These are phyloP conservation scores for Malurus alboscapulatus DNA, from an alignment of 2,113 vertebrate species.

Conservation along the genomic window DNA sequence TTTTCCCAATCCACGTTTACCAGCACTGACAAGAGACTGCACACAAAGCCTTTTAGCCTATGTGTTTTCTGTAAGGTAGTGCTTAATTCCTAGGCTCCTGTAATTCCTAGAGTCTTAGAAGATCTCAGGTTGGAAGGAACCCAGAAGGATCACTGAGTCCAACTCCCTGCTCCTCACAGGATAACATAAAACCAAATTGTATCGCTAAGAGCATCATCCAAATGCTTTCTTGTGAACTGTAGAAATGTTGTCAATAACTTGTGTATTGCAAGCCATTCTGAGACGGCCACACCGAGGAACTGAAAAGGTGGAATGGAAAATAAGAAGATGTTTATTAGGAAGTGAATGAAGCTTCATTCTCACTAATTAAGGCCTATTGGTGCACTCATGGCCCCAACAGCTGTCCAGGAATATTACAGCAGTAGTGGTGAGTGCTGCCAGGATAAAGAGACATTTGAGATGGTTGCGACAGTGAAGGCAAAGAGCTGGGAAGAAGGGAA, in stretches of 20 bases:
- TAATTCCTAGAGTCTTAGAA: background rate
- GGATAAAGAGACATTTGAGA: background rate
- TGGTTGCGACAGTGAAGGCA: background rate
- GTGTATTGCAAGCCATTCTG: background rate
- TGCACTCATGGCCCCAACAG: background rate
- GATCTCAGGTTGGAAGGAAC: background rate
- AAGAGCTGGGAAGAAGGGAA: background rate
- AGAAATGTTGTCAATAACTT: background rate
- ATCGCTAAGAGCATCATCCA: background rate
- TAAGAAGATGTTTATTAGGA: background rate
- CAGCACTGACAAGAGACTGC: background rate
- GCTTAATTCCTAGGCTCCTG: background rate
- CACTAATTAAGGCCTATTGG: background rate
- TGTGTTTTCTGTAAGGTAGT: background rate
- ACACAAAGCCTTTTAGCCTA: background rate
- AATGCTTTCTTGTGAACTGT: background rate
- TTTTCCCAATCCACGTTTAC: background rate
- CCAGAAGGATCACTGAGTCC: background rate
- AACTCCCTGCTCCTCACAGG: background rate
- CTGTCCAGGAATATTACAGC: background rate
- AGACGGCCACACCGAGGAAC: background rate
- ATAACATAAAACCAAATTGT: background rate
- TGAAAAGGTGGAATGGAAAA: background rate
- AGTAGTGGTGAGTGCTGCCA: background rate
- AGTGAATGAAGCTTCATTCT: background rate